Base-by-base conservation (phyloP, 2,888 invertebrate genomes). In the Drosophila niveifrons region DNA sequence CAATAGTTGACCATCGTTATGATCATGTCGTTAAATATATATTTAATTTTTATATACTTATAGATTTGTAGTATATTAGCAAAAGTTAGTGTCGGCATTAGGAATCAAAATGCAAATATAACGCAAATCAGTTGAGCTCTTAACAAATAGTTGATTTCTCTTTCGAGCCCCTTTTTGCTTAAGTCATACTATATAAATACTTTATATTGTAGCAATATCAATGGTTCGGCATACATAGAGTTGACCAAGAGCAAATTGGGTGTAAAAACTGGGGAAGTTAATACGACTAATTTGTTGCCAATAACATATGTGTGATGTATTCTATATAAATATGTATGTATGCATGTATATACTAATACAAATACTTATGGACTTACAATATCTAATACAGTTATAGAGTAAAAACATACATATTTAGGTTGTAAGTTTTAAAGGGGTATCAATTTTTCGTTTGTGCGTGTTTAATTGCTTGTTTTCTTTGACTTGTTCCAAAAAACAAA, bases 101-200 rank as follows among this genome's bases (percentile, higher is more conserved):
- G 83, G 83, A 86, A 75, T 86, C 76, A 84, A 82, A 46, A 82
- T 82, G 80, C 73, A 66, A 75, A 66, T 77, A 57, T 74, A 75
- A 78, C 80, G 57, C 68, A 82, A 72, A 66, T 75, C 55, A 56
- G 58, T 77, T 62, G 31, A 50, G 66, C 48, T 66, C 62, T 55
- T 67, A 71, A 65, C 52, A 67, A 67, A 73, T 67, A 72, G 48
- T 64, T 63, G 23, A 57, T 44, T 65, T 66, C 23, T 39, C 15
- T 41, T 53, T 53, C 10, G 2, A 31, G 31, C 10, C 31, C 11
- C 11, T 9, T 23, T 23, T 31, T 10, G 10, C 31, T 31, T 31
- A 10, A 10, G 31, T 9, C 31, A 3, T 31, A 31, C 10, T 10
- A 31, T 31, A 36, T 36, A 36, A 36, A 31, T 53, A 28, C 11